Evolutionary conservation across 2,113 vertebrate genomes (phyloP), one percentile per base, ranked within the genome.

Genomic region (Sceloporus tristichus): DNA sequence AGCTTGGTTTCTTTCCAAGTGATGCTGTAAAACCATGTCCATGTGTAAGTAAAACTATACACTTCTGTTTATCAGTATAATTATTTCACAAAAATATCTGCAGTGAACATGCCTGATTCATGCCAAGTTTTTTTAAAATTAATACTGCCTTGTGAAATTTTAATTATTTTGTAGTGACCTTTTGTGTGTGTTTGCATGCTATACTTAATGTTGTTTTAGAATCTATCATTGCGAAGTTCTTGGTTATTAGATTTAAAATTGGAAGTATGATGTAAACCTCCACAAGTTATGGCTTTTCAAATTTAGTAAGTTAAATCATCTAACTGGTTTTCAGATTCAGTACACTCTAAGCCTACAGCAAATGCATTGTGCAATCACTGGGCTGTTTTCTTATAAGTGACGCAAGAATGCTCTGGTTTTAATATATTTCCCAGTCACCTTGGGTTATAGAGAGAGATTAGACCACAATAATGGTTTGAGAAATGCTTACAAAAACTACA

Each of bases 1-100:
- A 99, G 87, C 95, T 98, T 94, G 99, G 99, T 95, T 99, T 98
- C 96, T 99, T 99, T 93, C 99, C 99, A 84, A 99, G 98, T 89
- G 97, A 99, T 40, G 97, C 98, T 40, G 99, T 99, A 90, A 98
- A 98, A 94, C 99, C 99, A 4, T 98, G 97, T 86, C 99, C 98
- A 27, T 99, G 98, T 95, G 99, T 99, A 97, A 98, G 99, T 97
- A 96, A 48, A 79, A 5, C 76, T 93, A 54, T 86, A 92, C 92
- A 88, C 68, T 89, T 85, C 0, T 78, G 66, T 94, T 89, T 92
- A 65, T 87, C 21, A 5, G 42, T 77, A 1, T 88, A 48, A 89
- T 88, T 85, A 76, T 81, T 71, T 10, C 78, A 7, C 34, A 90
- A 85, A 62, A 90, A 83, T 80, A 2, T 88, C 84, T 73, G 77